phyloP scores from a whole-genome alignment of 2,888 invertebrate genomes.

The Sericinus montela region DNA sequence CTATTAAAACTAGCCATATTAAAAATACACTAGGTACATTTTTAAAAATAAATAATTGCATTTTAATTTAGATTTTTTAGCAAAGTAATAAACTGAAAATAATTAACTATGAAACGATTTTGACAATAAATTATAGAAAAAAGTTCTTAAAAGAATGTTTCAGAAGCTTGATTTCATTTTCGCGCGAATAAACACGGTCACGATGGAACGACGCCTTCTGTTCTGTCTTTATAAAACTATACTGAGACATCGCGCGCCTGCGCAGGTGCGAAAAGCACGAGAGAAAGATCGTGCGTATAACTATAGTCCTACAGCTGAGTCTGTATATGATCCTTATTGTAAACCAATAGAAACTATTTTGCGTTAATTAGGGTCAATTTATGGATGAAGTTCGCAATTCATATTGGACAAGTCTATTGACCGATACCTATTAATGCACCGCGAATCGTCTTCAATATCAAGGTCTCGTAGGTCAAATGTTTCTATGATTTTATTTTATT shows the following conservation, averaged over 20 bases:
- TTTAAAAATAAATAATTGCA: constrained; percentile 53
- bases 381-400: constrained; percentile 4
- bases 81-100: background rate
- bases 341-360: constrained; percentile 13
- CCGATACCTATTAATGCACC: constrained; percentile 9
- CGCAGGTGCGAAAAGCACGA: constrained; percentile 31
- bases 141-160: constrained; percentile 28
- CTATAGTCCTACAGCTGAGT: background rate
- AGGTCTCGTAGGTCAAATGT: background rate
- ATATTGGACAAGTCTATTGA: constrained; percentile 13
- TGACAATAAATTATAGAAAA: constrained; percentile 22
- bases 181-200: constrained; percentile 48
- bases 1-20: constrained; percentile 61
- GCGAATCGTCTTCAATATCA: constrained; percentile 1
- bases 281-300: constrained; percentile 26
- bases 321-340: constrained; percentile 11
- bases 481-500: no score
- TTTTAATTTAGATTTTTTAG: constrained; percentile 31
- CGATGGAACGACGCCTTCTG: constrained; percentile 53
- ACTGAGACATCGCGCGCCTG: constrained; percentile 43
- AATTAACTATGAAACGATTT: constrained; percentile 2
- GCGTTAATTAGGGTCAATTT: background rate
- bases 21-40: constrained; percentile 61
- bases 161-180: constrained; percentile 61
- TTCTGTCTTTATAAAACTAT: constrained; percentile 54